Base-by-base conservation (phyloP, 2,888 invertebrate genomes). In the Esperia sulphurella region DNA sequence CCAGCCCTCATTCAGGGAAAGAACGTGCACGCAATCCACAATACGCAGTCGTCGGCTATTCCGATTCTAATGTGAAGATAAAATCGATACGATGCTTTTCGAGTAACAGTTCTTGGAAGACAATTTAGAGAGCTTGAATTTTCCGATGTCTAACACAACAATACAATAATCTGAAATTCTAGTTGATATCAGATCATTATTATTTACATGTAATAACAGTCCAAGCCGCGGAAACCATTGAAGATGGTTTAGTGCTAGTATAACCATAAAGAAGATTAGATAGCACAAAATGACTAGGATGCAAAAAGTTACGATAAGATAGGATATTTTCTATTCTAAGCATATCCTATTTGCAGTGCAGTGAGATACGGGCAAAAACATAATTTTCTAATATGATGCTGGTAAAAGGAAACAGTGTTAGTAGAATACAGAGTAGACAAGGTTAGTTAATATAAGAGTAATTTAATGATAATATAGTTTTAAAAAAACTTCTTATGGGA, bases 11-110 rank as follows among this genome's bases (percentile, higher is more conserved):
- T 71, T 71, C 72, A 72, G 66, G 70, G 73, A 73, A 68, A 63
- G 57, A 49, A 81, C 83, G 81, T 82, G 83, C 70, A 66, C 69
- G 71, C 69, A 78, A 77, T 82, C 63, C 61, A 65, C 63, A 79
- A 79, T 67, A 64, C 63, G 54, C 58, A 59, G 58, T 64, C 55
- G 57, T 51, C 58, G 55, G 54, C 63, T 55, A 61, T 51, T 63
- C 54, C 54, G 42, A 57, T 56, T 58, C 54, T 55, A 56, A 59
- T 61, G 55, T 48, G 49, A 55, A 45, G 57, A 57, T 64, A 65
- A 62, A 69, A 71, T 68, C 66, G 51, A 68, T 67, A 60, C 54
- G 42, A 49, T 47, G 10, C 14, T 39, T 41, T 28, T 28, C 21
- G 40, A 43, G 29, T n/a, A 43, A 14, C 30, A 40, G 29, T 35